Evolutionary conservation across 2,888 invertebrate species (phyloP).

Genomic region (Bembecia ichneumoniformis): DNA sequence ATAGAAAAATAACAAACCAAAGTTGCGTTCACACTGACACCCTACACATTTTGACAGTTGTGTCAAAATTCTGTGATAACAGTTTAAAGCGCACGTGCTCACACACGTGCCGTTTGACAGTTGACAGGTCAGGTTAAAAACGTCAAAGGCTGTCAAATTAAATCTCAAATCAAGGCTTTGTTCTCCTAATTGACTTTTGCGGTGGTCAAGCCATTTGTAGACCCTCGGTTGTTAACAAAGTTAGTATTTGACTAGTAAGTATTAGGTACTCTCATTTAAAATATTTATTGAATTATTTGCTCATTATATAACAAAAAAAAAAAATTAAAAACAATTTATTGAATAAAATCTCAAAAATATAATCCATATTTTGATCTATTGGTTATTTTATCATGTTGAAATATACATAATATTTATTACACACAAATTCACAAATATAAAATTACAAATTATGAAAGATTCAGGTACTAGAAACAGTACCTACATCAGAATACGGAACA

Average conservation of each 20-base stretch:
- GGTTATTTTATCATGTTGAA: too few species aligned
- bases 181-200: slow-evolving; percentile 41
- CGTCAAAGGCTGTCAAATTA: slow-evolving; percentile 33
- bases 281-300: background rate
- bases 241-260: background rate
- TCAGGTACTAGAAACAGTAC: too few species aligned
- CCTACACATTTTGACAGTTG: slow-evolving; percentile 26
- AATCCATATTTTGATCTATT: too few species aligned
- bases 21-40: slow-evolving; percentile 17
- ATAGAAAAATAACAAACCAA: background rate
- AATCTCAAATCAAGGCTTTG: slow-evolving; percentile 37
- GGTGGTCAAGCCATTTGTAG: background rate
- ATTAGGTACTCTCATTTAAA: background rate
- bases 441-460: too few species aligned
- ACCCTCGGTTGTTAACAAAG: too few species aligned
- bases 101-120: slow-evolving; percentile 53
- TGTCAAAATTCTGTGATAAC: slow-evolving; percentile 50
- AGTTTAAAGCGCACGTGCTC: slow-evolving; percentile 57
- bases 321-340: too few species aligned
- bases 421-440: too few species aligned
- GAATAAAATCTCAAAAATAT: too few species aligned
- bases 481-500: too few species aligned
- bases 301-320: too few species aligned
- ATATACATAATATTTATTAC: too few species aligned
- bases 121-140: slow-evolving; percentile 37